These are phyloP conservation scores for Diprion similis DNA, from an alignment of 1,140 invertebrate species.

Conservation along the genomic window DNA sequence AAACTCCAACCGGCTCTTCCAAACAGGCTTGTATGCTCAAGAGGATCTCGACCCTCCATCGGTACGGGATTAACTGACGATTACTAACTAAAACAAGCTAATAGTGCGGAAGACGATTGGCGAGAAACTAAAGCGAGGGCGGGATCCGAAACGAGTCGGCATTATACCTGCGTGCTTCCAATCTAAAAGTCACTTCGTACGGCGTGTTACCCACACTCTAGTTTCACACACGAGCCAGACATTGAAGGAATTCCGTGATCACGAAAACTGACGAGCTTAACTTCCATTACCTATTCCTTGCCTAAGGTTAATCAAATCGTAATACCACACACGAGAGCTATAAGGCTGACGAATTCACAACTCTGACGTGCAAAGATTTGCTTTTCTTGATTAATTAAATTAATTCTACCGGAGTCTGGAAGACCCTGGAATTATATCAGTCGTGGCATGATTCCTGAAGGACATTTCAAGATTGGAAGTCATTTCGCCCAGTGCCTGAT, in stretches of 20 bases:
- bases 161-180: not conserved
- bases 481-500: too few relatives aligned
- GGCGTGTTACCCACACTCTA: not conserved
- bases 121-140: too few relatives aligned
- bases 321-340: not conserved
- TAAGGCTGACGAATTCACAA: too few relatives aligned
- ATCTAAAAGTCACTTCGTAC: not conserved
- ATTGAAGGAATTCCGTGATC: not conserved
- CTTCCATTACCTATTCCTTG: too few relatives aligned
- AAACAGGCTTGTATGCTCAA: slow-evolving; percentile 73
- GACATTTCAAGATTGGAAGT: too few relatives aligned
- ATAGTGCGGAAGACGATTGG: too few relatives aligned
- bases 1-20: slow-evolving; percentile 55
- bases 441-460: too few relatives aligned
- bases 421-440: too few relatives aligned
- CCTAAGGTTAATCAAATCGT: not conserved
- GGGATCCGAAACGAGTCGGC: not conserved
- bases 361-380: too few relatives aligned
- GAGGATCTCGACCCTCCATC: slow-evolving; percentile 61
- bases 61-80: not conserved
- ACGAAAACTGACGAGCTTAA: not conserved
- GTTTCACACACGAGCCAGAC: not conserved
- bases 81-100: too few relatives aligned
- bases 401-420: too few relatives aligned
- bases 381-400: too few relatives aligned